Base-by-base conservation (phyloP, 2,797 vertebrate species). In the Lithobates pipiens region DNA sequence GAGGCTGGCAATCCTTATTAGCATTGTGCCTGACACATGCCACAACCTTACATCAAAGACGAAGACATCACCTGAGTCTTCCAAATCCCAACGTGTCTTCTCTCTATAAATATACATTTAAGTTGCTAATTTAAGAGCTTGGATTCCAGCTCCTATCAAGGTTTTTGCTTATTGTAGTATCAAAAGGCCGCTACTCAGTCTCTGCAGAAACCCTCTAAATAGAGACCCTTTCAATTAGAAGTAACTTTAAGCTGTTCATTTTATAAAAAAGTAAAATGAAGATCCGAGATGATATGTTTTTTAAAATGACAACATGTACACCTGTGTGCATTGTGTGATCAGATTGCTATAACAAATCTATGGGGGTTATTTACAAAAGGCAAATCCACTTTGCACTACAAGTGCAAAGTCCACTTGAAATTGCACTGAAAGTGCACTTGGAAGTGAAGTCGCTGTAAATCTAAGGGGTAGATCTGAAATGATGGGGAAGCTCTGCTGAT, bases 31-130 rank as follows among this genome's bases (percentile, higher is more conserved):
- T 82, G 85, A 76, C 75, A 86, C 39, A 86, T 86, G 80, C 80
- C 75, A 78, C 76, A 78, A 68, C 85, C 76, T 77, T 69, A 78
- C 68, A 78, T 86, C 32, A 46, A 71, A 86, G 69, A 68, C 67
- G 34, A 16, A 72, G 71, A 54, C 46, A 32, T 86, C 80, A 82
- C 75, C 54, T 67, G 74, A 54, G 36, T 82, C 54, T 82, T 70
- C 34, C 36, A 25, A 78, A 83, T 77, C 69, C 82, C 88, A 90
- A 88, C 87, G 80, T 80, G 68, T 80, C 78, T 80, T 39, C 44
- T 8, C 34, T 68, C 54, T 75, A 34, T 50, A 67, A 83, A 46
- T 75, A 50, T 67, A 76, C 44, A 76, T 82, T 75, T 57, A 81
- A 5, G 27, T 36, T 65, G 70, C 34, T 82, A 73, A 73, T 82